These are phyloP conservation scores for Thysanoteuthis rhombus DNA, from an alignment of 2,888 invertebrate species.

Conservation along the genomic window DNA sequence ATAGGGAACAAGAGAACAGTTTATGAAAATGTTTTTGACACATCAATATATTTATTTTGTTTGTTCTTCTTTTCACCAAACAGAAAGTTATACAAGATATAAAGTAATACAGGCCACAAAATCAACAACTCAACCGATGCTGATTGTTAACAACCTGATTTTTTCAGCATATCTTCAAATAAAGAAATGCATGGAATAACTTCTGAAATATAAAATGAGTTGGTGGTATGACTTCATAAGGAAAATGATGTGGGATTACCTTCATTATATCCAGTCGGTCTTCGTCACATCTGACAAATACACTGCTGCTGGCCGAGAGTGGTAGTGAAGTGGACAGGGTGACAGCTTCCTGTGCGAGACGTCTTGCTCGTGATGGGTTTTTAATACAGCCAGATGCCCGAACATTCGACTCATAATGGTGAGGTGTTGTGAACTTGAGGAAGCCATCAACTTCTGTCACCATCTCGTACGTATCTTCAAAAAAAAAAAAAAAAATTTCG, in stretches of 20 bases:
- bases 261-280: constrained; percentile 96
- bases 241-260: constrained; percentile 68
- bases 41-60: neutral
- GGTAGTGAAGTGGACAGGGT: constrained; percentile 92
- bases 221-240: neutral
- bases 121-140: too few species aligned
- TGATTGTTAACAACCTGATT: too few species aligned
- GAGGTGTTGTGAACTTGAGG: constrained; percentile 82
- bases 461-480: constrained; percentile 88
- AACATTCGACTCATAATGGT: constrained; percentile 77
- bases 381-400: constrained; percentile 86
- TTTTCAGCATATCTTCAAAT: too few species aligned
- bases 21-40: neutral
- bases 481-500: neutral
- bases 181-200: too few species aligned
- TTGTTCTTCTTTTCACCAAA: too few species aligned
- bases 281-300: constrained; percentile 93
- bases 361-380: constrained; percentile 85
- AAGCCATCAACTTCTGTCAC: constrained; percentile 81
- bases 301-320: constrained; percentile 90
- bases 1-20: neutral
- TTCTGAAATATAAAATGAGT: neutral
- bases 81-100: too few species aligned
- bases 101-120: too few species aligned
- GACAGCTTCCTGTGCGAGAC: constrained; percentile 93